Evolutionary conservation across 2,888 invertebrate species (phyloP), one percentile per base, ranked within the genome.

Genomic region (Criorhina ranunculi): DNA sequence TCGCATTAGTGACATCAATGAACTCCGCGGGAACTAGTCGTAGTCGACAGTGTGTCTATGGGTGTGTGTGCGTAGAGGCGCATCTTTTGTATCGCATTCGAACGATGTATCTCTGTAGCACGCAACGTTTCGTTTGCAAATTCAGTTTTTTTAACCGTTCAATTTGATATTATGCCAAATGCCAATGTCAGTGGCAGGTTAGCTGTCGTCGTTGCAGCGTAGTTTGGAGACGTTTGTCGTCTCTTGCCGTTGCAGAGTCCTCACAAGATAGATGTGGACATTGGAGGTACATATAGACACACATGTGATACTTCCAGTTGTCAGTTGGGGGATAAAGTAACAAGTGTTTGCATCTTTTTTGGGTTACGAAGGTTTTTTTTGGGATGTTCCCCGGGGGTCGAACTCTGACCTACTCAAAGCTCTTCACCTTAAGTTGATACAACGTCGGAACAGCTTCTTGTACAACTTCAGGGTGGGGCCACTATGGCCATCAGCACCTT

Each of bases 151-250:
- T 53, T 17, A n/a, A n/a, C 44, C 59, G 66, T 55, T 80, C 67
- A 80, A 80, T 80, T 80, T 55, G 80, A 80, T 80, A 73, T 73
- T 66, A 62, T 79, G 72, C 64, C 79, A 72, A n/a, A 79, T 79
- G 70, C 70, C 78, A 78, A 64, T 70, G 64, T 49, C 78, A 78
- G 69, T 67, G 51, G 59, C 11, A 24, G 64, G 64, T 35, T 67
- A 29, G 53, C n/a, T n/a, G 67, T 31, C 37, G 37, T 24, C 49
- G n/a, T 17, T 37, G 35, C 57, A 57, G 15, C 9, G n/a, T 2
- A 31, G 33, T 44, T n/a, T n/a, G 35, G 15, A 19, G n/a, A 2
- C 42, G 33, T 44, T n/a, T n/a, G 35, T 70, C 24, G 59, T 37
- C 29, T 29, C n/a, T 51, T 9, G 35, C 8, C 24, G 33, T 15